Evolutionary conservation across 2,113 vertebrate species (phyloP), one percentile per base, ranked within the genome.

Genomic region (Chitala chitala): DNA sequence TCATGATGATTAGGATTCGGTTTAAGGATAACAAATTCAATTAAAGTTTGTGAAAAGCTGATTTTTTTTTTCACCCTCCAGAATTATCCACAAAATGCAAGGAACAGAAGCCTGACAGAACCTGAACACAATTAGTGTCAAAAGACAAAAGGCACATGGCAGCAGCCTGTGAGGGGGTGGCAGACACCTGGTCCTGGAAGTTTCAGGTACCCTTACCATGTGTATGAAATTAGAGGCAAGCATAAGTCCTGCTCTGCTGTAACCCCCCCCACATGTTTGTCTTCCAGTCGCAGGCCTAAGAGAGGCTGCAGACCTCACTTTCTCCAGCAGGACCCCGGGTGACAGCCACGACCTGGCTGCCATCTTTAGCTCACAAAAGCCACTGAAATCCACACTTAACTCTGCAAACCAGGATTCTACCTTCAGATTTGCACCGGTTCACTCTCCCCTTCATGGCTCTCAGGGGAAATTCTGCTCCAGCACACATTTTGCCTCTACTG

Each of bases 401-500:
- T n/a, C n/a, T n/a, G n/a, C n/a, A n/a, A n/a, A n/a, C n/a, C n/a
- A n/a, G n/a, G n/a, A n/a, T n/a, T n/a, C n/a, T n/a, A 8, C 58
- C 53, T 29, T 12, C 51, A 42, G 15, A 46, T 20, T 22, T 9
- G n/a, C 31, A 29, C 70, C 54, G 5, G 1, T 5, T 29, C 10
- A 26, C 36, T 72, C 22, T 5, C 33, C 17, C 53, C 50, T 13
- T 22, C 42, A 46, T 20, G 22, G 22, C 82, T 82, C 90, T 87
- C 88, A 79, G 69, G 86, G 88, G 90, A 91, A 82, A 61, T 80
- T 82, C 86, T 87, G 81, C 87, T 87, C 92, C 85, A 88, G 89
- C 90, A 92, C 94, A 93, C 86, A 38, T 12, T 44, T 40, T 7
- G 22, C 15, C 20, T 42, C 89, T 84, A 86, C 90, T 92, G 38